phyloP scores from a whole-genome alignment of 2,113 vertebrate genomes.

The Tricholaema leucomelas region DNA sequence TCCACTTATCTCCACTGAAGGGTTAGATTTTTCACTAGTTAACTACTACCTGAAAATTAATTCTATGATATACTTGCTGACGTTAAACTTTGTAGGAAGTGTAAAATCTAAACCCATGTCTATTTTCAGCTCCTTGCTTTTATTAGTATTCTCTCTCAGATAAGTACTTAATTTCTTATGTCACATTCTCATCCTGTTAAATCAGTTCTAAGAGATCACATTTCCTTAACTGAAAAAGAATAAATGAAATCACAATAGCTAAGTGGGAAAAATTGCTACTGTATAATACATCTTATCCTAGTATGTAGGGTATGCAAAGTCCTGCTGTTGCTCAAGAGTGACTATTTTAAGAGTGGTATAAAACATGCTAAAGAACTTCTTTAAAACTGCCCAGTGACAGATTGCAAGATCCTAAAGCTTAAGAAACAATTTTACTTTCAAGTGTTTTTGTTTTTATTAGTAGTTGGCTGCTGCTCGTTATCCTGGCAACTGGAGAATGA shows the following conservation, averaged over 20 bases:
- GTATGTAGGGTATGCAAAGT: accelerated
- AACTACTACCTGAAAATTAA: not conserved
- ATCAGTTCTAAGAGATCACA: not conserved
- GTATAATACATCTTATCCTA: not conserved
- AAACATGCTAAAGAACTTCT: not conserved
- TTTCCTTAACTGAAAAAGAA: not conserved
- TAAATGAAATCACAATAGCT: no score
- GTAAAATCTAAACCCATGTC: not conserved
- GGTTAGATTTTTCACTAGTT: not conserved
- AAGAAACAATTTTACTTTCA: not conserved
- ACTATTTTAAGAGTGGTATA: not conserved
- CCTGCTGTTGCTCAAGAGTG: not conserved
- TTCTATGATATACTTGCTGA: not conserved
- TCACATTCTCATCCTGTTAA: not conserved
- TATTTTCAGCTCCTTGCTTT: not conserved
- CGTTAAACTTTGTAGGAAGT: not conserved
- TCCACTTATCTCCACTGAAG: not conserved
- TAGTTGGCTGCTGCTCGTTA: not conserved
- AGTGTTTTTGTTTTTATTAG: not conserved
- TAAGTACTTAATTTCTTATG: not conserved
- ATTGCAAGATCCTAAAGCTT: not conserved
- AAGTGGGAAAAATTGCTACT: not conserved
- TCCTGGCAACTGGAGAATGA: not conserved
- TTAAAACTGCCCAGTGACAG: not conserved
- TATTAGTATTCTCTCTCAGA: not conserved